Evolutionary conservation across 2,797 vertebrate genomes (phyloP).

Genomic region (Falco novaeseelandiae): DNA sequence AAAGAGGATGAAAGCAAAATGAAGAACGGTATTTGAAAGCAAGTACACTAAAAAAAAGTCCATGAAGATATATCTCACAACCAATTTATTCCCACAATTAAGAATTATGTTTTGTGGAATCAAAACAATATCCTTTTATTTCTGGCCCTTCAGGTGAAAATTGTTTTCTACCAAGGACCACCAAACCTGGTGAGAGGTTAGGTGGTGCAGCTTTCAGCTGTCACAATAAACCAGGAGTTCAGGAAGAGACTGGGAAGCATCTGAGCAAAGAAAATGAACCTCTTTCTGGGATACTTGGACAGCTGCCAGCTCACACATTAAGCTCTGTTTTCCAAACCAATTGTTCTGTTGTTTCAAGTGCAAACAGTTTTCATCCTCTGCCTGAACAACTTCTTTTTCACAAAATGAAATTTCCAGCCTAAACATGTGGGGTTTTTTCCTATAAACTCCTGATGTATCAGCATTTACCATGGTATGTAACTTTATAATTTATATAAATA

Average conservation of each 20-base stretch:
- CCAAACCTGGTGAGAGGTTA: constrained; percentile 20
- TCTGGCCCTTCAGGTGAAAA: constrained; percentile 2
- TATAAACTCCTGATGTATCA: neutral
- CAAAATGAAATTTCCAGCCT: neutral
- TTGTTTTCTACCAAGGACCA: neutral
- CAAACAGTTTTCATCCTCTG: constrained; percentile 51
- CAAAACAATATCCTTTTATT: neutral
- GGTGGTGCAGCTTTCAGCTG: neutral
- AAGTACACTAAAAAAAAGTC: neutral
- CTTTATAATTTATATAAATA: neutral
- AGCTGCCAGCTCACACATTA: constrained; percentile 67
- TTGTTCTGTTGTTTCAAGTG: constrained; percentile 57
- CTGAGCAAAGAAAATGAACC: constrained; percentile 51
- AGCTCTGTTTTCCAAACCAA: constrained; percentile 59
- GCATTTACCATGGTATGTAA: neutral
- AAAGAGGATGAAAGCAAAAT: neutral
- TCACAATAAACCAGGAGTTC: constrained; percentile 3
- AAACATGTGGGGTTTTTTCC: neutral
- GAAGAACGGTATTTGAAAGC: neutral
- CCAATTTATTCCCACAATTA: neutral
- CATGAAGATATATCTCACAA: neutral
- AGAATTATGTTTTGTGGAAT: neutral
- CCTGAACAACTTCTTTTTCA: constrained; percentile 11
- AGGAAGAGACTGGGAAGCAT: constrained; percentile 7
- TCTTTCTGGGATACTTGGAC: constrained; percentile 53